Evolutionary conservation across 2,888 invertebrate genomes (phyloP).

Genomic region (Lochmaea capreae): DNA sequence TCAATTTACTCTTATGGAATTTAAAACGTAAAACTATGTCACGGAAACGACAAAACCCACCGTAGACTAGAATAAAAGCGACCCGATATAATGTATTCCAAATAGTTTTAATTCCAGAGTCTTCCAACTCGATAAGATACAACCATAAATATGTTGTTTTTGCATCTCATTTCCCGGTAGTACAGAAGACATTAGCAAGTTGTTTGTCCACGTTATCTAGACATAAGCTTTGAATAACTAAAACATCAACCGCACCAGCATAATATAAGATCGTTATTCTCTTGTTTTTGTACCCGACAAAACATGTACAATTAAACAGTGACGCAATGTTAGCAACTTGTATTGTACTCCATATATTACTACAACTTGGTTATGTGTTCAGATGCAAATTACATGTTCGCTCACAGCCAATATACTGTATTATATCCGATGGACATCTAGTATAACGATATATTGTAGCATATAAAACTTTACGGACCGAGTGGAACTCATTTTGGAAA

Average conservation of each 20-base stretch:
- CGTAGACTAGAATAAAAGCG: not conserved
- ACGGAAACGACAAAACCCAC: not conserved
- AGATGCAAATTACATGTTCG: conserved; percentile 25
- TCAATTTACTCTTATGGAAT: too few species aligned
- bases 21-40: not conserved
- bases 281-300: conserved; percentile 33
- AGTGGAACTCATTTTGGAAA: too few species aligned
- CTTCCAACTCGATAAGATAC: conserved; percentile 19
- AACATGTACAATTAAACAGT: conserved; percentile 29
- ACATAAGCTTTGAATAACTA: conserved; percentile 34
- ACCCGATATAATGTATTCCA: not conserved
- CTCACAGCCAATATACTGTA: not conserved
- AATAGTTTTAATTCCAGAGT: conserved; percentile 2
- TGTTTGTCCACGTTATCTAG: conserved; percentile 34
- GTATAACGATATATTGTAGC: not conserved
- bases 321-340: conserved; percentile 27
- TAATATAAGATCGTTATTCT: conserved; percentile 36
- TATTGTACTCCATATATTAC: conserved; percentile 16
- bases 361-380: conserved; percentile 27
- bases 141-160: conserved; percentile 24
- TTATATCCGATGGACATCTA: not conserved
- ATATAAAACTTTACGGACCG: not conserved
- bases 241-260: conserved; percentile 25
- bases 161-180: conserved; percentile 25
- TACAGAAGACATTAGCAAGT: conserved; percentile 20